phyloP scores from a whole-genome alignment of 2,888 invertebrate species.

The Erebia palarica region DNA sequence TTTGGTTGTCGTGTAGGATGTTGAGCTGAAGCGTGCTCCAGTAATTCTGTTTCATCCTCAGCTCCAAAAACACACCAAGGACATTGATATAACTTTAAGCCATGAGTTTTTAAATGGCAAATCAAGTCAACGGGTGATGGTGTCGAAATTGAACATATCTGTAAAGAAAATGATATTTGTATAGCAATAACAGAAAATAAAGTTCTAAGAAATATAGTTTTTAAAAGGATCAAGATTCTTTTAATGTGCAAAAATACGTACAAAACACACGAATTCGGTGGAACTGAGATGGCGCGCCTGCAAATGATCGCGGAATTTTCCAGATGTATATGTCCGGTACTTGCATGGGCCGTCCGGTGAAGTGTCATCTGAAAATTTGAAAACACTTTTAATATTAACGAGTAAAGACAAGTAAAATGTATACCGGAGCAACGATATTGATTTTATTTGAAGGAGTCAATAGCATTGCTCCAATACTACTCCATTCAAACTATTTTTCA shows the following conservation, averaged over 20 bases:
- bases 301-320: slow-evolving; percentile 66
- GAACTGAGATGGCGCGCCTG: slow-evolving; percentile 50
- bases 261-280: slow-evolving; percentile 54
- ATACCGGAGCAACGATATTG: neutral
- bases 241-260: slow-evolving; percentile 48
- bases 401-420: neutral
- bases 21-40: slow-evolving; percentile 60
- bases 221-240: neutral
- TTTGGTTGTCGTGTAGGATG: slow-evolving; percentile 74
- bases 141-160: slow-evolving; percentile 54
- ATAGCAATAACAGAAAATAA: neutral
- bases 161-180: slow-evolving; percentile 37
- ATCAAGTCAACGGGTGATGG: slow-evolving; percentile 56
- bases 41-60: slow-evolving; percentile 59
- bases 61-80: slow-evolving; percentile 70
- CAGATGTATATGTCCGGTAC: slow-evolving; percentile 62
- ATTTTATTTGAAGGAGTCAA: too few species aligned
- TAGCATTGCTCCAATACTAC: too few species aligned
- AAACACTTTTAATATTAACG: neutral
- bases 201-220: neutral
- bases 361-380: slow-evolving; percentile 34
- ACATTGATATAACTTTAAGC: slow-evolving; percentile 70
- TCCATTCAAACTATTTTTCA: too few species aligned
- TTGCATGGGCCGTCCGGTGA: slow-evolving; percentile 51
- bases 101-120: slow-evolving; percentile 65